Evolutionary conservation across 2,888 invertebrate genomes (phyloP), one percentile per base, ranked within the genome.

Genomic region (Agriopis leucophaearia): DNA sequence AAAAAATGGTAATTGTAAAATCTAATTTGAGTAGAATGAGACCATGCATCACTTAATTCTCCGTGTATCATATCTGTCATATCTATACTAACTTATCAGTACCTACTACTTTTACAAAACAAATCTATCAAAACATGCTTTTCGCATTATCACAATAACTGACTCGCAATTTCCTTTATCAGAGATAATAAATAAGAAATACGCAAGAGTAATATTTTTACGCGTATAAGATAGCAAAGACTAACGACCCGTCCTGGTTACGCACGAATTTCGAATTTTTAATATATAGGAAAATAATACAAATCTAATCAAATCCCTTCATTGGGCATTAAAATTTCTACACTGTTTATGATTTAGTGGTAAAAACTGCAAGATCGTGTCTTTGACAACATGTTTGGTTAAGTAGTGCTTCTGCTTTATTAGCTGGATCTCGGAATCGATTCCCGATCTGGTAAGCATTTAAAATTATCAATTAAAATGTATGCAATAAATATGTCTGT

Each of bases 61-160:
- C 51, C 51, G 8, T 51, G 15, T 38, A 13, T 27, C n/a, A 27
- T 50, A 38, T 59, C 18, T 38, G 13, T 5, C 50, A n/a, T 44
- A 66, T 58, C 66, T 55, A 13, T n/a, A 56, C 38, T 40, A 10
- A 56, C 38, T 40, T 54, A 47, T 48, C 47, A 47, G 45, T 42
- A 12, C 16, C n/a, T n/a, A n/a, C n/a, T 60, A 50, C 44, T 61
- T 58, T 62, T 35, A 27, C 16, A 54, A 67, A 67, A 72, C 45
- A 62, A 64, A 64, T 47, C 50, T 38, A 62, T 58, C 55, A 70
- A 56, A 62, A 69, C 58, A 69, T 52, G 56, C 18, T 66, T 70
- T 66, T 36, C 44, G n/a, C 45, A 70, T 67, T 69, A 71, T 51
- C 48, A 10, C 16, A 40, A 55, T 40, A 64, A 67, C 44, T 44